These are phyloP conservation scores for Thaleichthys pacificus DNA, from an alignment of 2,797 vertebrate species.

Conservation along the genomic window DNA sequence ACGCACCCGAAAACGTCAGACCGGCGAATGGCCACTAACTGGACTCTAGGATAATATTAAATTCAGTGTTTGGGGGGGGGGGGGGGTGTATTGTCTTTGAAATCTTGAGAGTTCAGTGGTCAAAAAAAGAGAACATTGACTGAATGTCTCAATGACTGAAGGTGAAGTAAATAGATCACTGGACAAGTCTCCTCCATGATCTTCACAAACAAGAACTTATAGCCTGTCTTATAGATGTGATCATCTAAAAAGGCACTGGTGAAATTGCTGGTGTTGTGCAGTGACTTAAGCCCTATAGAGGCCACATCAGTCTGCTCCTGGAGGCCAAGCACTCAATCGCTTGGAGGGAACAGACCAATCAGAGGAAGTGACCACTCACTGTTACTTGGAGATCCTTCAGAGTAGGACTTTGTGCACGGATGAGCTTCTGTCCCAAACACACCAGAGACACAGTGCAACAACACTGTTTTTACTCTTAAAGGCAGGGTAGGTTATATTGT, in stretches of 20 bases:
- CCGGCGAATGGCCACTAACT: conserved; percentile 73
- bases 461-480: too few species aligned
- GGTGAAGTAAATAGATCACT: conserved; percentile 4
- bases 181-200: not conserved
- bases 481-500: too few species aligned
- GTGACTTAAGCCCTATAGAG: conserved; percentile 6
- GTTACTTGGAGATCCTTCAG: conserved; percentile 22
- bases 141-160: not conserved
- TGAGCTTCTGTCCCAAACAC: too few species aligned
- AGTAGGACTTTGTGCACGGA: not conserved
- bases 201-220: not conserved
- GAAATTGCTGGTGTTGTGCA: conserved; percentile 3
- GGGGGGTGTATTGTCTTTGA: not conserved
- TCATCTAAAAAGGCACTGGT: not conserved
- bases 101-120: not conserved
- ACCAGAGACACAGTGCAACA: too few species aligned
- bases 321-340: conserved; percentile 8
- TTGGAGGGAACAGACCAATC: conserved; percentile 24
- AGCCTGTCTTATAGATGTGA: conserved; percentile 19
- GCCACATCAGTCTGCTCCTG: conserved; percentile 19
- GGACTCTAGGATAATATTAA: conserved; percentile 44
- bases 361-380: conserved; percentile 25
- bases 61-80: conserved; percentile 20
- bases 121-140: conserved; percentile 1
- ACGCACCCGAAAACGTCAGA: conserved; percentile 59